Base-by-base conservation (phyloP, 2,113 vertebrate genomes). In the Anthoscopus minutus region DNA sequence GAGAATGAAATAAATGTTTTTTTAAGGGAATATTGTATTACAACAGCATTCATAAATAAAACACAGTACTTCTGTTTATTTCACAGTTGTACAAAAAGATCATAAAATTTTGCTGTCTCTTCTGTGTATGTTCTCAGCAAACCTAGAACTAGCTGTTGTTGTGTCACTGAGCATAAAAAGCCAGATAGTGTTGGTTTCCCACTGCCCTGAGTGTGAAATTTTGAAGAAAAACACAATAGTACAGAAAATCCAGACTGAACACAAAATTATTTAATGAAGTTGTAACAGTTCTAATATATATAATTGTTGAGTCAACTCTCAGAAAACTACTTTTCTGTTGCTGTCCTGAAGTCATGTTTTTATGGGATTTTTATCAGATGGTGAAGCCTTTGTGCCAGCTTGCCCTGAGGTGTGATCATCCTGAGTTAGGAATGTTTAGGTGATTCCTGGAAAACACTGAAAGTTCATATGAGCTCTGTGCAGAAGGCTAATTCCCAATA, bases 1-100 rank as follows among this genome's bases (percentile, higher is more conserved):
- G n/a, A 85, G 50, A 91, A 81, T 78, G 13, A 88, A 93, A 92
- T 85, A 79, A 94, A 88, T 48, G 17, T 28, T 81, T 88, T 92
- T 91, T 89, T 69, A 82, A 54, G 21, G 0, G 7, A 71, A 23
- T 87, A 69, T 51, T 82, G 11, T 79, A 65, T 84, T 80, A 56
- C 33, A 60, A n/a, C 61, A 51, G 37, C 57, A 85, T 15, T 83
- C 13, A 28, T 40, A 66, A 88, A 62, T 70, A n/a, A 30, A 80
- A 33, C 45, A 31, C 15, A 74, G 21, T 4, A 27, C 28, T 51
- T 80, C 37, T 69, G 30, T 38, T 60, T 93, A 79, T 74, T 84
- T 71, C 28, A 38, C 51, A 60, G 20, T 74, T 87, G n/a, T 71
- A 58, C 24, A 64, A 71, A 91, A 95, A 37, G 17, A 11, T 57